Conservation (phyloP, 2,888 invertebrate species). For the Orthosia gracilis region DNA sequence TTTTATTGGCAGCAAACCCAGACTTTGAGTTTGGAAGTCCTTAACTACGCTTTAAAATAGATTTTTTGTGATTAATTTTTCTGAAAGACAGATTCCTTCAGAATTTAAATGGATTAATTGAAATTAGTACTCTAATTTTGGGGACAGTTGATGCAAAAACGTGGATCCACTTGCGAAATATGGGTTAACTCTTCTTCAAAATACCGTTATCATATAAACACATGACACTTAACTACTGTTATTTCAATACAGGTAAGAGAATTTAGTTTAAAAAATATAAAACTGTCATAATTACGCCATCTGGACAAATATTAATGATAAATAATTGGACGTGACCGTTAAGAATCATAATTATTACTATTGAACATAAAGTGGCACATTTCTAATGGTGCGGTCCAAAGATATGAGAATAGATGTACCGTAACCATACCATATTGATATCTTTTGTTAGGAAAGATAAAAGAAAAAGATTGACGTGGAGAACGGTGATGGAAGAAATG, state of each 20-base stretch:
- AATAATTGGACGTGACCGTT: slow-evolving; percentile 34
- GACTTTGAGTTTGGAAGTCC: no score
- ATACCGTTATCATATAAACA: neutral
- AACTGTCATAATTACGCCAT: slow-evolving; percentile 1
- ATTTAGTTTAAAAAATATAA: neutral
- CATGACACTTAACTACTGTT: neutral
- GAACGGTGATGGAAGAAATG: neutral
- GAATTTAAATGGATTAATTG: no score
- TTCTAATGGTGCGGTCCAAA: slow-evolving; percentile 21
- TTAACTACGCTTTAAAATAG: no score
- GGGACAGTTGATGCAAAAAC: no score
- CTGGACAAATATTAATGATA: slow-evolving; percentile 8
- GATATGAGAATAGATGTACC: slow-evolving; percentile 40
- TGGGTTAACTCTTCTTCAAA: neutral
- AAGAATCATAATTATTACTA: slow-evolving; percentile 45
- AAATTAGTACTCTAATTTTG: no score
- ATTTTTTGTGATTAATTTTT: no score
- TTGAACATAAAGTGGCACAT: slow-evolving; percentile 51
- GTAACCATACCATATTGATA: slow-evolving; percentile 40
- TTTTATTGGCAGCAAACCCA: no score
- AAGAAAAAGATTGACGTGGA: slow-evolving; percentile 33
- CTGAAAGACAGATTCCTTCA: no score
- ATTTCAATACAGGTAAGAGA: neutral
- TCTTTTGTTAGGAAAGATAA: slow-evolving; percentile 53
- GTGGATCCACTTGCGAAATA: no score